phyloP scores from a whole-genome alignment of 2,888 invertebrate species.

The Lymantria dispar region DNA sequence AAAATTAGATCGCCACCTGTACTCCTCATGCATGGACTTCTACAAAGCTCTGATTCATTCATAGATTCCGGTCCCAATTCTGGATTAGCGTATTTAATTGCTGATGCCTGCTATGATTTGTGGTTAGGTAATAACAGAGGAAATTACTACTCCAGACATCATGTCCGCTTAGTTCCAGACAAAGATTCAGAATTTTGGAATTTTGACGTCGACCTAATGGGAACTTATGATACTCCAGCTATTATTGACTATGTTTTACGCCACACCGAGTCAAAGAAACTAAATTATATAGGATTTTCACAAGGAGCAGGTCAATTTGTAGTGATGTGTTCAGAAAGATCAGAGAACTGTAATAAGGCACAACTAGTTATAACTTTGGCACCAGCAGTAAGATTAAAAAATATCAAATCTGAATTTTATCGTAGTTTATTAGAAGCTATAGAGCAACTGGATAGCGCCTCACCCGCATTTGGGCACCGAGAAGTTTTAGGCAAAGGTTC shows the following conservation, averaged over 20 bases:
- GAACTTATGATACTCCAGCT: slow-evolving; percentile 88
- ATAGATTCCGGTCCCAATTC: slow-evolving; percentile 55
- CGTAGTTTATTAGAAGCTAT: slow-evolving; percentile 28
- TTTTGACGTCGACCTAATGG: slow-evolving; percentile 69
- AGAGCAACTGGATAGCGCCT: slow-evolving; percentile 28
- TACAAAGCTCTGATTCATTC: slow-evolving; percentile 58
- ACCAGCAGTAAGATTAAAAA: slow-evolving; percentile 79
- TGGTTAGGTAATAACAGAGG: slow-evolving; percentile 56
- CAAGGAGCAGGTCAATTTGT: slow-evolving; percentile 54
- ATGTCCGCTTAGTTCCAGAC: slow-evolving; percentile 57
- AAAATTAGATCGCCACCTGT: slow-evolving; percentile 43
- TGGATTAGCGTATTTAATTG: slow-evolving; percentile 41
- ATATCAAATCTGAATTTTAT: slow-evolving; percentile 76
- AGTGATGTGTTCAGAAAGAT: slow-evolving; percentile 84
- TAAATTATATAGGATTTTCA: slow-evolving; percentile 44
- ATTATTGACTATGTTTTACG: slow-evolving; percentile 55
- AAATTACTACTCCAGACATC: slow-evolving; percentile 74
- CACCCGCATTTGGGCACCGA: slow-evolving; percentile 36
- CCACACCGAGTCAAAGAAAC: slow-evolving; percentile 39
- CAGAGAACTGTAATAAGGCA: slow-evolving; percentile 85
- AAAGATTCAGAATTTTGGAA: slow-evolving; percentile 39
- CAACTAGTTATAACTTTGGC: slow-evolving; percentile 83
- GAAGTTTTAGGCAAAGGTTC: slow-evolving; percentile 55
- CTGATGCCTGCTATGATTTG: slow-evolving; percentile 33
- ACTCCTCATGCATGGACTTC: slow-evolving; percentile 61